These are phyloP conservation scores for Hypomesus transpacificus DNA, from an alignment of 2,113 vertebrate genomes.

Conservation along the genomic window DNA sequence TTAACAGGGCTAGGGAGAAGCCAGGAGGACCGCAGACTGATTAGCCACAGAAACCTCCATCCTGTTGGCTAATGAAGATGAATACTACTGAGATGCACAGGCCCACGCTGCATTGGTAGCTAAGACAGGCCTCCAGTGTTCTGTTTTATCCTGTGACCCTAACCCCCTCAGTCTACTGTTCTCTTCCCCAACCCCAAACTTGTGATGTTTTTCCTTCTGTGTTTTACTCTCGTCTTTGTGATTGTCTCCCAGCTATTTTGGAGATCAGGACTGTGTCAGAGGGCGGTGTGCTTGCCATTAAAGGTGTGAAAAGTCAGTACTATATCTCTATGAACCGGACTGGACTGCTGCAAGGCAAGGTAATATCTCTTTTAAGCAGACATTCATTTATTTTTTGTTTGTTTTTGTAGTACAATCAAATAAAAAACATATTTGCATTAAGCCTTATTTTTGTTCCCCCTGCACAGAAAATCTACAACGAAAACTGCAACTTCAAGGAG, in stretches of 20 bases:
- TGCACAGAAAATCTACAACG: constrained; percentile 89
- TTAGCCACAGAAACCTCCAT: constrained; percentile 52
- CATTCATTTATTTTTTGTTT: not conserved
- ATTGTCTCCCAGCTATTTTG: constrained; percentile 81
- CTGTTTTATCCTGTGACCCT: not conserved
- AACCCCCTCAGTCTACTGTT: no score
- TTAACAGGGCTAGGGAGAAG: constrained; percentile 59
- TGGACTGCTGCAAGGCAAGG: constrained; percentile 94
- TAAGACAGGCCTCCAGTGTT: constrained; percentile 11
- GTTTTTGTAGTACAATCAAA: not conserved
- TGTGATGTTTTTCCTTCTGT: no score
- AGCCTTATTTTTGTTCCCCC: constrained; percentile 34
- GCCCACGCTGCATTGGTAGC: no score
- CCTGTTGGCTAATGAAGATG: constrained; percentile 56
- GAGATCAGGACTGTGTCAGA: constrained; percentile 97
- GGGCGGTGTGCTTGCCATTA: constrained; percentile 90
- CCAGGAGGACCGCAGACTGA: constrained; percentile 50
- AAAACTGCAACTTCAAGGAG: constrained; percentile 97
- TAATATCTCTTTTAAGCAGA: constrained; percentile 56
- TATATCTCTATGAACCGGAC: constrained; percentile 94
- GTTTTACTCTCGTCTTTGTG: constrained; percentile 1
- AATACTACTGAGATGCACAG: constrained; percentile 29
- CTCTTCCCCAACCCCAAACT: no score
- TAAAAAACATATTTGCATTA: not conserved
- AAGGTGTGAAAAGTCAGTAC: constrained; percentile 95